Base-by-base conservation (phyloP, 2,888 invertebrate genomes). In the Rotaria sp. region DNA sequence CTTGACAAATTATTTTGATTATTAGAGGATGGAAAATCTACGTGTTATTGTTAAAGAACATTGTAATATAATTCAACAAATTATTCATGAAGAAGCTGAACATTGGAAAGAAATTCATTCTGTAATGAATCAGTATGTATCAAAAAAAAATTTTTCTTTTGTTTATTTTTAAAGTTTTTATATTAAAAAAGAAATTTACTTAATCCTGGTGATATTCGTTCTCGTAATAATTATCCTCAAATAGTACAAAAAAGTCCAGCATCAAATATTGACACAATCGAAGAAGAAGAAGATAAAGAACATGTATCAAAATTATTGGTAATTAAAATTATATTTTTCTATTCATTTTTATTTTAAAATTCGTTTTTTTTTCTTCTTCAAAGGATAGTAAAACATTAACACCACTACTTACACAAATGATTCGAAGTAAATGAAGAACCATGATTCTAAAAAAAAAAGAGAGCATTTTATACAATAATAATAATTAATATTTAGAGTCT, bases 71-170 rank as follows among this genome's bases (percentile, higher is more conserved):
- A 67, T 67, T 35, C 26, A 67, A 67, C 67, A 67, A 18, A 35
- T 67, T 35, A 67, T 67, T 67, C 30, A 35, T 35, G 67, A 67
- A 67, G 67, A 67, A 67, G 67, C 30, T 35, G 67, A 67, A 3
- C 67, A 67, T 35, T 67, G 67, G 67, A 67, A 67, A 67, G 67
- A 67, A 35, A 67, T 67, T 67, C 67, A 67, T 35, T 30, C 67
- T 30, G 18, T 67, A 30, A 35, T 67, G 67, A 18, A 67, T 35
- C 67, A 67, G 67, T 67, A 30, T 67, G 59, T 7, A 26, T 15
- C 15, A 15, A 11, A 45, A 10, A 5, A 11, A 10, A n/a, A 5
- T n/a, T n/a, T 8, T 26, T 30, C 7, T 59, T 30, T 0, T 30
- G 5, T 15, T 59, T 11, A 2, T 59, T 15, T 59, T 26, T 67